These are phyloP conservation scores for Ptyas mucosa DNA, from an alignment of 2,113 vertebrate species.

Conservation along the genomic window DNA sequence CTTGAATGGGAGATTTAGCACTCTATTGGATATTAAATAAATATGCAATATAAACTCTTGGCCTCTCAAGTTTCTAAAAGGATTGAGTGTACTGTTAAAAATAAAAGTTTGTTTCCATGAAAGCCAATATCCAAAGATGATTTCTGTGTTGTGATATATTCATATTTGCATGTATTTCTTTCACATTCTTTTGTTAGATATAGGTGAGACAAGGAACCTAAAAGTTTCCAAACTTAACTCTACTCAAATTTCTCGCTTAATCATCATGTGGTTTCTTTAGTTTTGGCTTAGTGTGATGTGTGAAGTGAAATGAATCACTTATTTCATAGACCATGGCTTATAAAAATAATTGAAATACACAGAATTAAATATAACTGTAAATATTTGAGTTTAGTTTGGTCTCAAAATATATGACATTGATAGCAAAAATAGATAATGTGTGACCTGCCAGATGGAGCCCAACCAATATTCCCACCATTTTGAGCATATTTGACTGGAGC, in stretches of 20 bases:
- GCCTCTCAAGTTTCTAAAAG: not conserved
- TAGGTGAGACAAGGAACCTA: not conserved
- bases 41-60: not conserved
- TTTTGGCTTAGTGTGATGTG: not conserved
- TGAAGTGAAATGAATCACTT: not conserved
- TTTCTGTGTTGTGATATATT: not conserved
- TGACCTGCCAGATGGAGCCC: not conserved
- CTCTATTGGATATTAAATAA: not conserved
- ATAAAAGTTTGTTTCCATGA: not conserved
- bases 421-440: not conserved
- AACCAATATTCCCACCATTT: not conserved
- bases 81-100: not conserved
- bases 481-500: not conserved
- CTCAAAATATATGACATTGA: not conserved
- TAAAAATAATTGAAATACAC: not conserved
- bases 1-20: not conserved
- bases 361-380: not conserved
- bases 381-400: not conserved
- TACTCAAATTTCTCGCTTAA: not conserved
- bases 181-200: not conserved
- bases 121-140: not conserved
- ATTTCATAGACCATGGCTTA: not conserved
- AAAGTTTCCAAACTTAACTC: not conserved
- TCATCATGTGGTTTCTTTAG: not conserved
- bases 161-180: not conserved